A percentile compares a stretch with the other conserved stretches of the same genome.
These are phyloP conservation scores for Orthonychiurus folsomi DNA, from an alignment of 2,888 invertebrate genomes.

Conservation along the genomic window DNA sequence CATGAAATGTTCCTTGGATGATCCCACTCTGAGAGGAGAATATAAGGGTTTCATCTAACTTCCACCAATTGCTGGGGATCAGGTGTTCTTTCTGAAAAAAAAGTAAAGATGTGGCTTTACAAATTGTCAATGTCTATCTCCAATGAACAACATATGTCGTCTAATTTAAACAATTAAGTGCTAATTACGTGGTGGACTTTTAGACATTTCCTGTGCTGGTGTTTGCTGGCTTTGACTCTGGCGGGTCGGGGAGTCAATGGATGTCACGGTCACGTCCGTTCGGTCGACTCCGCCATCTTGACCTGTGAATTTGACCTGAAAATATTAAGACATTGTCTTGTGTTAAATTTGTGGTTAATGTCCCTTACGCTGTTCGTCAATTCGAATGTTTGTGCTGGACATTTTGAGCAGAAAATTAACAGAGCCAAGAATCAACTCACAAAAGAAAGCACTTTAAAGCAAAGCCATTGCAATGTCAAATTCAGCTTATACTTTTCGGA, in stretches of 20 bases:
- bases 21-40: not conserved
- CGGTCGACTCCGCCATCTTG: not conserved
- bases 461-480: not conserved
- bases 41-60: not conserved
- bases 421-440: not conserved
- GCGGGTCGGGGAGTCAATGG: not conserved
- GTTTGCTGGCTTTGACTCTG: not conserved
- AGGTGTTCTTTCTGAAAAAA: not conserved
- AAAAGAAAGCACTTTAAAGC: not conserved
- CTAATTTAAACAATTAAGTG: too few relatives aligned
- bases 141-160: too few relatives aligned
- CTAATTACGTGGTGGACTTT: too few relatives aligned
- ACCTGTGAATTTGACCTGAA: constrained; percentile 10
- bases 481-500: not conserved
- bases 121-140: too few relatives aligned
- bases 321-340: not conserved
- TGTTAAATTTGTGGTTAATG: too few relatives aligned
- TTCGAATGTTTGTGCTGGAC: not conserved
- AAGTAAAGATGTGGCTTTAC: too few relatives aligned
- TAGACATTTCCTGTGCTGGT: too few relatives aligned
- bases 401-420: too few relatives aligned
- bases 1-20: not conserved
- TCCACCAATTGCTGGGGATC: too few relatives aligned
- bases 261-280: not conserved
- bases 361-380: not conserved